phyloP scores from a whole-genome alignment of 2,113 vertebrate genomes.

The Thunnus thynnus region DNA sequence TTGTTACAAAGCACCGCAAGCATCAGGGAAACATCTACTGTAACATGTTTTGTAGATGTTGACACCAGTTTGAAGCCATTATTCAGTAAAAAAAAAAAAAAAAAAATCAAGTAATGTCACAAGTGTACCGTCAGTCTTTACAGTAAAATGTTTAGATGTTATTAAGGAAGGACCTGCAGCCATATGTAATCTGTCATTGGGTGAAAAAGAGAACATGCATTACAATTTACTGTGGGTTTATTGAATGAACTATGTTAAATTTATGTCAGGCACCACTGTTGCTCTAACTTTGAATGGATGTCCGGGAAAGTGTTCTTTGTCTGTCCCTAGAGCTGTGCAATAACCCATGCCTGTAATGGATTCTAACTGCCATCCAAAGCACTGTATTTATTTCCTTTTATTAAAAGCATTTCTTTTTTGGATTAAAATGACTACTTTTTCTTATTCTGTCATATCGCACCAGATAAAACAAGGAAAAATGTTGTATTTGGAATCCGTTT shows the following conservation, averaged over 20 bases:
- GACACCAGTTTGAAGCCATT: slow-evolving; percentile 59
- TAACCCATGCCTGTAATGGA: slow-evolving; percentile 84
- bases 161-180: slow-evolving; percentile 21
- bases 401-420: slow-evolving; percentile 80
- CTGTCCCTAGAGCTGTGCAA: slow-evolving; percentile 78
- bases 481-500: slow-evolving; percentile 7
- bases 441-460: slow-evolving; percentile 17
- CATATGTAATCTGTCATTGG: slow-evolving; percentile 18
- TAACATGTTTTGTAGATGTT: slow-evolving; percentile 45
- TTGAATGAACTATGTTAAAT: slow-evolving; percentile 35
- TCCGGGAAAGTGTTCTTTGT: slow-evolving; percentile 54
- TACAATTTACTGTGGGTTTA: background rate
- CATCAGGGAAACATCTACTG: slow-evolving; percentile 70
- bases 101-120: background rate
- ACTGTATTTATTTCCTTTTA: slow-evolving; percentile 84
- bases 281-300: slow-evolving; percentile 66
- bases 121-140: slow-evolving; percentile 11
- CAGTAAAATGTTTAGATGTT: slow-evolving; percentile 2
- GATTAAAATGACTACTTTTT: slow-evolving; percentile 31
- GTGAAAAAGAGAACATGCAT: slow-evolving; percentile 23
- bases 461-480: background rate
- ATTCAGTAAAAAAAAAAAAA: background rate
- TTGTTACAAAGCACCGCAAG: slow-evolving; percentile 37
- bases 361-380: slow-evolving; percentile 83
- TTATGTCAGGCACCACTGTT: slow-evolving; percentile 56